These are phyloP conservation scores for Podocnemis expansa DNA, from an alignment of 2,113 vertebrate species.

Conservation along the genomic window DNA sequence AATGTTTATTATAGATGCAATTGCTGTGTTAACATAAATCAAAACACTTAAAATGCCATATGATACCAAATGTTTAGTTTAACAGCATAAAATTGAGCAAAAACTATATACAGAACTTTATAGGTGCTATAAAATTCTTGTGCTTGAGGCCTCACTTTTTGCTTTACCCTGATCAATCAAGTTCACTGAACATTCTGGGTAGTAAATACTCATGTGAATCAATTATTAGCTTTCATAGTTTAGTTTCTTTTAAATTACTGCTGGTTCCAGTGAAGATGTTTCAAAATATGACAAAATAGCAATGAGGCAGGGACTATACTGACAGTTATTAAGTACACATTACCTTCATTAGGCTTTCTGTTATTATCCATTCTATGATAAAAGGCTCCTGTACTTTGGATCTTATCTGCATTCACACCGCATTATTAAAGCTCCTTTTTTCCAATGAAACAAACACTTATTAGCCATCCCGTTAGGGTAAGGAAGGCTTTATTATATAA, in stretches of 20 bases:
- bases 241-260: background rate
- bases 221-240: constrained; percentile 47
- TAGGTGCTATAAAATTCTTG: constrained; percentile 69
- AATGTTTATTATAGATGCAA: constrained; percentile 70
- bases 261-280: background rate
- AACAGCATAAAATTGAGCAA: constrained; percentile 70
- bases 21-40: constrained; percentile 75
- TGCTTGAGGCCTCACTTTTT: constrained; percentile 52
- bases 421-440: background rate
- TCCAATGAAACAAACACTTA: accelerated
- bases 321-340: background rate
- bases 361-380: background rate
- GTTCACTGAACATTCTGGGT: constrained; percentile 21
- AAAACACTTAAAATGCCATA: constrained; percentile 73
- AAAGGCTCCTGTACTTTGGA: background rate
- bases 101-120: constrained; percentile 70
- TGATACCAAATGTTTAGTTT: constrained; percentile 72
- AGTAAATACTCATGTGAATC: constrained; percentile 26
- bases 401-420: background rate
- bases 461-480: background rate
- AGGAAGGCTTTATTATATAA: background rate
- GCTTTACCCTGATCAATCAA: constrained; percentile 65
- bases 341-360: background rate
- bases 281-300: background rate
- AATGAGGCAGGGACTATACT: background rate